These are phyloP conservation scores for Orchesella cincta DNA, from an alignment of 1,140 invertebrate species.

Conservation along the genomic window DNA sequence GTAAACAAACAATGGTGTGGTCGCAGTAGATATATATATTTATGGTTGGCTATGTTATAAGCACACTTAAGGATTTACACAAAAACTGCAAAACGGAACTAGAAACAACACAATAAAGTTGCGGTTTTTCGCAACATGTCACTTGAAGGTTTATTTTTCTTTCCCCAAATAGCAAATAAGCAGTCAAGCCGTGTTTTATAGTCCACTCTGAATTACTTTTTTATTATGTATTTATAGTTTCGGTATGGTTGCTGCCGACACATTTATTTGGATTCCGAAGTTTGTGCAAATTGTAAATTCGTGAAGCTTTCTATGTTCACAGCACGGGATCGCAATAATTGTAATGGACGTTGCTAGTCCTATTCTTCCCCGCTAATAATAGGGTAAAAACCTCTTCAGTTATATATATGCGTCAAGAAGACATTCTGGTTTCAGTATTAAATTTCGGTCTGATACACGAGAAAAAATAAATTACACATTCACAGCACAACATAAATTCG, in stretches of 20 bases:
- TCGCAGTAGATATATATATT: too few species aligned
- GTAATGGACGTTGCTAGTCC: neutral
- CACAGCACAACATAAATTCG: too few species aligned
- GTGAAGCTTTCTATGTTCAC: neutral
- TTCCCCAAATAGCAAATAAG: too few species aligned
- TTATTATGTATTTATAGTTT: slow-evolving; percentile 5
- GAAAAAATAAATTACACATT: too few species aligned
- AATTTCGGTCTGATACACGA: too few species aligned
- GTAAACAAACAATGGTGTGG: too few species aligned
- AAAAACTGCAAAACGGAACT: neutral
- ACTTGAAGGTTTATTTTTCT: neutral
- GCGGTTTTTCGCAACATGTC: neutral
- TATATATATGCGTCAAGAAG: too few species aligned
- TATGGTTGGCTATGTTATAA: too few species aligned
- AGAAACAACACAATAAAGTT: neutral
- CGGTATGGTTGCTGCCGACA: neutral
- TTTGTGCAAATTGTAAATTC: slow-evolving; percentile 9
- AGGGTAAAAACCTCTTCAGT: neutral
- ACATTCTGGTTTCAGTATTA: neutral
- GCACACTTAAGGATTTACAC: neutral
- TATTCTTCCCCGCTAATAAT: neutral
- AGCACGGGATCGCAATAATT: slow-evolving; percentile 14
- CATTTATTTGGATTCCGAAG: neutral
- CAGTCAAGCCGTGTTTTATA: too few species aligned
- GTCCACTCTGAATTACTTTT: slow-evolving; percentile 5